Evolutionary conservation across 2,888 invertebrate genomes (phyloP).

Genomic region (Agrilus cyanescens): DNA sequence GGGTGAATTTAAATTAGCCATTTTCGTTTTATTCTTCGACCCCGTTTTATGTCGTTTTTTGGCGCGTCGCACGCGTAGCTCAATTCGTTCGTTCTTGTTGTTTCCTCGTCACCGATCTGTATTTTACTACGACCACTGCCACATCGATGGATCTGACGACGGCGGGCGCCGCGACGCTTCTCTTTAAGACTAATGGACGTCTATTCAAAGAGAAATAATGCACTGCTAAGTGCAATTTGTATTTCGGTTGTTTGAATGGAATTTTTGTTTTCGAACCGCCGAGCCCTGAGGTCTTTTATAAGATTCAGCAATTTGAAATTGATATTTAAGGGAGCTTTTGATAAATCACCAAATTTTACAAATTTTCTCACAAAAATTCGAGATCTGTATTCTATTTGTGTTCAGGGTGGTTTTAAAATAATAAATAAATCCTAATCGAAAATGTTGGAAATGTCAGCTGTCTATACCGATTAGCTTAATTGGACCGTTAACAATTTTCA

Average conservation of each 20-base stretch:
- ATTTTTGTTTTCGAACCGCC: no score
- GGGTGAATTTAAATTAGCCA: constrained; percentile 34
- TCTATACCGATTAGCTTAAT: no score
- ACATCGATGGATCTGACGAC: background rate
- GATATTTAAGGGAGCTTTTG: no score
- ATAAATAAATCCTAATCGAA: no score
- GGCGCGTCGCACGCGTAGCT: constrained; percentile 15
- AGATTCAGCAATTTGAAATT: no score
- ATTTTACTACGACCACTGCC: background rate
- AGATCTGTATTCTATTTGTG: no score
- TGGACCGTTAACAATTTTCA: no score
- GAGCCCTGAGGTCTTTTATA: no score
- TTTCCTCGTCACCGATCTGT: constrained; percentile 1
- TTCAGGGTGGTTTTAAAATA: no score
- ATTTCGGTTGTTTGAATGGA: constrained; percentile 15
- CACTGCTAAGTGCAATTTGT: constrained; percentile 31
- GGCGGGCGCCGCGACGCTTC: constrained; percentile 5
- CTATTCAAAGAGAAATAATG: constrained; percentile 31
- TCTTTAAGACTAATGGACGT: constrained; percentile 28
- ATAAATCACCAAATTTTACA: no score
- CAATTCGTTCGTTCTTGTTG: constrained; percentile 21
- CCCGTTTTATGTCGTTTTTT: constrained; percentile 29
- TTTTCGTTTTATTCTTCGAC: constrained; percentile 32
- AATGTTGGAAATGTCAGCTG: no score
- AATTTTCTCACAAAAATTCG: no score